A percentile compares a stretch with the other conserved stretches of the same genome.
phyloP scores from a whole-genome alignment of 2,797 vertebrate species.

The Catharus ustulatus region DNA sequence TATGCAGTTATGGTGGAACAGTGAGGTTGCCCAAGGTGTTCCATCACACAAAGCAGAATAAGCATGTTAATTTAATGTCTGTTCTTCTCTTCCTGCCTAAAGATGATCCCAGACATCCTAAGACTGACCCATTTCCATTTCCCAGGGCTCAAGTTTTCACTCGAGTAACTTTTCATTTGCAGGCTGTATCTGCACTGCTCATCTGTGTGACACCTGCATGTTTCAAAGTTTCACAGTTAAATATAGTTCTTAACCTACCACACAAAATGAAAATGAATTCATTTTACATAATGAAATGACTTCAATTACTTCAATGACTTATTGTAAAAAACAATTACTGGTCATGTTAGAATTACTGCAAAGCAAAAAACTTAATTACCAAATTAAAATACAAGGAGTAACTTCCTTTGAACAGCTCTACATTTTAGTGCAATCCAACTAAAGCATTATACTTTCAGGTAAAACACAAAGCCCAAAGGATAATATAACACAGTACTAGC shows the following conservation, averaged over 20 bases:
- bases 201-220: background rate
- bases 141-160: background rate
- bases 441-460: background rate
- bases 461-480: background rate
- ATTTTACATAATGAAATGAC: background rate
- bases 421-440: background rate
- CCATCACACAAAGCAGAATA: background rate
- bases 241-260: constrained; percentile 47
- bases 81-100: background rate
- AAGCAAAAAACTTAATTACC: background rate
- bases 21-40: background rate
- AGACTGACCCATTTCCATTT: background rate
- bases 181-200: background rate
- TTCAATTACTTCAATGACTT: background rate
- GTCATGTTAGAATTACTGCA: background rate
- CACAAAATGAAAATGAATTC: background rate
- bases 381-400: background rate
- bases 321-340: background rate
- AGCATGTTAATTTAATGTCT: background rate
- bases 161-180: background rate
- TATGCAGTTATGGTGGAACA: background rate
- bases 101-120: background rate
- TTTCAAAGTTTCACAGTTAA: constrained; percentile 57
- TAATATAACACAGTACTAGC: background rate
- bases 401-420: background rate